phyloP scores from a whole-genome alignment of 1,140 invertebrate genomes.

The Dinoponera quadriceps region DNA sequence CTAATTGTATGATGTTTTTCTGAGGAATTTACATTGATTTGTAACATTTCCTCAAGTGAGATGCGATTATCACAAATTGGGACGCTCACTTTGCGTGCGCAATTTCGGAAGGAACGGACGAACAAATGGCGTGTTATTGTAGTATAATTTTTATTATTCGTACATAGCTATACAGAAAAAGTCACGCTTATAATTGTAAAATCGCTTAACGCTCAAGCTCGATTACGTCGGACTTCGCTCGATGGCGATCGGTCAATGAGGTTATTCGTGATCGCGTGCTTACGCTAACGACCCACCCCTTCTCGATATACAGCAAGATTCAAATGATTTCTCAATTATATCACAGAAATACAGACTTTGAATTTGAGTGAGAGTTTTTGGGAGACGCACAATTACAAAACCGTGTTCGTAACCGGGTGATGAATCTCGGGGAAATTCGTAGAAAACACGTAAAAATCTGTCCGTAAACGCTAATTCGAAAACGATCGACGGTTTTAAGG shows the following conservation, averaged over 20 bases:
- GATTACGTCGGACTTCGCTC: constrained; percentile 29
- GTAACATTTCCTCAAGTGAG: no score
- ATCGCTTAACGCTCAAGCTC: constrained; percentile 43
- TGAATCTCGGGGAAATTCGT: constrained; percentile 32
- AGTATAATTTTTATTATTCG: constrained; percentile 47
- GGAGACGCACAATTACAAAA: constrained; percentile 46
- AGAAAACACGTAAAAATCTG: constrained; percentile 41
- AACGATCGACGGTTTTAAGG: constrained; percentile 12
- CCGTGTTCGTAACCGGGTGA: constrained; percentile 1
- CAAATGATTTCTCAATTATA: constrained; percentile 58
- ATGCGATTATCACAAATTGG: no score
- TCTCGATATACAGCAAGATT: constrained; percentile 11
- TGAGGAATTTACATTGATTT: no score
- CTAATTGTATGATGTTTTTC: no score
- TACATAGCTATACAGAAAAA: constrained; percentile 46
- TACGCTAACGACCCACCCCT: not conserved
- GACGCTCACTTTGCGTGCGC: no score
- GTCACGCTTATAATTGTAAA: constrained; percentile 40
- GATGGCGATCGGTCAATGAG: not conserved
- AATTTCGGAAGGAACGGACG: no score
- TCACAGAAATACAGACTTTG: constrained; percentile 60
- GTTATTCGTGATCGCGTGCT: not conserved
- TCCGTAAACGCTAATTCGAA: constrained; percentile 29
- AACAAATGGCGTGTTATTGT: not conserved
- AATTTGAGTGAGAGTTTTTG: constrained; percentile 41